These are phyloP conservation scores for Formica exsecta DNA, from an alignment of 1,140 invertebrate species.

Conservation along the genomic window DNA sequence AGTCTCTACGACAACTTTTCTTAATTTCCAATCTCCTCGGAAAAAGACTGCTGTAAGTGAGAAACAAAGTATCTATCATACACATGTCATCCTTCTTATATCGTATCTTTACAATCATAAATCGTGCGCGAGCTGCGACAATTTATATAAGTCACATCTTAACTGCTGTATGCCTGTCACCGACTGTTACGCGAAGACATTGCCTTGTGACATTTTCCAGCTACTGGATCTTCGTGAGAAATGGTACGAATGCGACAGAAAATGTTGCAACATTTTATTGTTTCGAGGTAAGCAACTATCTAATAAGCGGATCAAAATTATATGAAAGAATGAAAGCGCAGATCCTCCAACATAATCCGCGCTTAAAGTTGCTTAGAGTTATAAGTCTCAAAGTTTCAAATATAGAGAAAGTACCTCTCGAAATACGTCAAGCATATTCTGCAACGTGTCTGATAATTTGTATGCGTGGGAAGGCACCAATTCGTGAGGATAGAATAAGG, in stretches of 20 bases:
- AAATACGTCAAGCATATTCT: background rate
- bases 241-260: slow-evolving; percentile 62
- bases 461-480: slow-evolving; percentile 26
- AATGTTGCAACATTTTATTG: slow-evolving; percentile 44
- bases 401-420: background rate
- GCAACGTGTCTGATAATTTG: slow-evolving; percentile 42
- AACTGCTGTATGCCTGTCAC: slow-evolving; percentile 60
- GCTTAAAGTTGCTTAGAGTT: background rate
- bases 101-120: slow-evolving; percentile 26
- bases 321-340: background rate
- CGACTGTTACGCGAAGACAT: slow-evolving; percentile 52
- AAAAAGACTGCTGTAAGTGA: background rate
- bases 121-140: slow-evolving; percentile 27
- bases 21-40: background rate
- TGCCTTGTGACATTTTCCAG: slow-evolving; percentile 55
- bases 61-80: slow-evolving; percentile 22
- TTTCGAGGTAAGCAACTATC: background rate
- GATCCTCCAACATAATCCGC: background rate
- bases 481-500: slow-evolving; percentile 15
- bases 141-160: slow-evolving; percentile 69
- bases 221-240: slow-evolving; percentile 63
- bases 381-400: background rate
- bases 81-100: slow-evolving; percentile 26
- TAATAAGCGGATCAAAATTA: background rate
- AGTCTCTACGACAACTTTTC: background rate